phyloP scores from a whole-genome alignment of 2,797 vertebrate genomes.

The Dendrocincla fuliginosa region DNA sequence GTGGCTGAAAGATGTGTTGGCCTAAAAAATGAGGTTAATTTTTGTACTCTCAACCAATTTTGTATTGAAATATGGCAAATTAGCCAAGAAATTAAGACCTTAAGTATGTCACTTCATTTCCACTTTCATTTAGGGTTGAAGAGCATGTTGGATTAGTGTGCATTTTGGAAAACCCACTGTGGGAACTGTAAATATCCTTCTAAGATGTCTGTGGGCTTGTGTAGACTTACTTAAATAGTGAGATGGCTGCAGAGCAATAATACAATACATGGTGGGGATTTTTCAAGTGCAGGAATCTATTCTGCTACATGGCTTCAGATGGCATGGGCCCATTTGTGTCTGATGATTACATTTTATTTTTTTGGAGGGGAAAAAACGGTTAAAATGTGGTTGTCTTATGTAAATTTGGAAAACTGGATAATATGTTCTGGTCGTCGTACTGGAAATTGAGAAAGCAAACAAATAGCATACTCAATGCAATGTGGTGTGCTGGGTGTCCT shows the following conservation, averaged over 20 bases:
- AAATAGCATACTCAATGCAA: fast-evolving
- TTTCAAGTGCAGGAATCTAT: neutral
- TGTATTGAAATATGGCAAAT: neutral
- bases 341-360: neutral
- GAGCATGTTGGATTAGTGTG: neutral
- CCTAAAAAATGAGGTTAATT: neutral
- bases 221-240: neutral
- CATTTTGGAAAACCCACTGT: neutral
- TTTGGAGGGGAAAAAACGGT: neutral
- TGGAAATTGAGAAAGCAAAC: neutral
- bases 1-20: neutral
- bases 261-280: neutral
- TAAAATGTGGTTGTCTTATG: neutral
- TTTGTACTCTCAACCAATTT: neutral
- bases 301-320: neutral
- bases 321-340: neutral
- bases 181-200: neutral
- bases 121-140: neutral
- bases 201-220: neutral
- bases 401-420: neutral
- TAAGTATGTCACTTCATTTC: neutral
- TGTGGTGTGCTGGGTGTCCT: neutral
- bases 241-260: neutral
- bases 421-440: neutral
- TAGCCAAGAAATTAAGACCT: neutral